These are phyloP conservation scores for Chrysopa pallens DNA, from an alignment of 1,140 invertebrate genomes.

Conservation along the genomic window DNA sequence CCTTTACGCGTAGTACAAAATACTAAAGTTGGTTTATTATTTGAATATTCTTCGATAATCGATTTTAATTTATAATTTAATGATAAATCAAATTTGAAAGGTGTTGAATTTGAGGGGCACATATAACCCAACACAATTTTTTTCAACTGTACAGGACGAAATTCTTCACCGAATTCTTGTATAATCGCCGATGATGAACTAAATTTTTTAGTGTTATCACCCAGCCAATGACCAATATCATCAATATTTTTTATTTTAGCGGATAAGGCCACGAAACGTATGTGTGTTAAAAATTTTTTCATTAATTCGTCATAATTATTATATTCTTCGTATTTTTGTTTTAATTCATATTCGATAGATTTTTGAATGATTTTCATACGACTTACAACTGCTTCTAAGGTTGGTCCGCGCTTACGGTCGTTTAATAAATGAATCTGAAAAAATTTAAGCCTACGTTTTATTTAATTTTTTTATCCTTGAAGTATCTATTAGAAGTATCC, in stretches of 20 bases:
- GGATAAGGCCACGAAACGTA: slow-evolving; percentile 61
- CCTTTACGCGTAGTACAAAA: neutral
- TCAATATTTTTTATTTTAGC: slow-evolving; percentile 62
- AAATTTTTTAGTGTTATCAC: slow-evolving; percentile 21
- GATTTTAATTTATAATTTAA: slow-evolving; percentile 53
- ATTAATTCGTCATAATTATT: too few relatives aligned
- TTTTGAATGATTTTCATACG: slow-evolving; percentile 19
- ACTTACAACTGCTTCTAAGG: slow-evolving; percentile 60
- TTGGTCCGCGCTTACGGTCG: slow-evolving; percentile 49
- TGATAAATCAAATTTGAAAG: slow-evolving; percentile 59
- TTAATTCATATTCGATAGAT: slow-evolving; percentile 2
- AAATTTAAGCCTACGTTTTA: neutral
- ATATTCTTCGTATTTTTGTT: neutral
- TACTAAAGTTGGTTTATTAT: slow-evolving; percentile 57
- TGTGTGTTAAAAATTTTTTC: slow-evolving; percentile 8
- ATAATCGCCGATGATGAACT: slow-evolving; percentile 1
- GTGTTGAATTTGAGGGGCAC: slow-evolving; percentile 24
- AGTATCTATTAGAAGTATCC: too few relatives aligned
- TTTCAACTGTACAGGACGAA: slow-evolving; percentile 50
- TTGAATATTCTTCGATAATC: slow-evolving; percentile 49
- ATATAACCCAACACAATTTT: slow-evolving; percentile 55
- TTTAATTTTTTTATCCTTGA: too few relatives aligned
- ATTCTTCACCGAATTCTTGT: slow-evolving; percentile 44
- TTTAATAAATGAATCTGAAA: slow-evolving; percentile 44
- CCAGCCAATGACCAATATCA: slow-evolving; percentile 57